Evolutionary conservation across 1,140 invertebrate genomes (phyloP).

Genomic region (Coelopa frigida): DNA sequence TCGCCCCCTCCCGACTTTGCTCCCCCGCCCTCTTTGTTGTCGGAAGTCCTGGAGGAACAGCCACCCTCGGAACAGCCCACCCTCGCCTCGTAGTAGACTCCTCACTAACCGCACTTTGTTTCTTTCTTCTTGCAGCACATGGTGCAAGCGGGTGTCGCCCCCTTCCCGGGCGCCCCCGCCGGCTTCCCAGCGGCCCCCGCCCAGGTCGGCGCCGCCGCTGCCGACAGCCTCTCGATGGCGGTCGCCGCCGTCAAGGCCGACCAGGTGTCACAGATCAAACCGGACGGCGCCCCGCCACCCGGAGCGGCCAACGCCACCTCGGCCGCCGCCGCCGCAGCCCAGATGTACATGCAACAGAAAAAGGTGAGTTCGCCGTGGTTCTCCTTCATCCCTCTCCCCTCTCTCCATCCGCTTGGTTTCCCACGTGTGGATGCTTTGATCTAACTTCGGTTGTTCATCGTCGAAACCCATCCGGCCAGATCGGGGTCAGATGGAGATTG

Average conservation of each 20-base stretch:
- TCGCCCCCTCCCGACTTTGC: no score
- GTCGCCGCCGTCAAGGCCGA: constrained; percentile 54
- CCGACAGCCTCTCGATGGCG: constrained; percentile 53
- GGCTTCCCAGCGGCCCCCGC: constrained; percentile 59
- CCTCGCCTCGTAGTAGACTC: no score
- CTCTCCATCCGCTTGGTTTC: no score
- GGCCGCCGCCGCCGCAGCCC: constrained; percentile 45
- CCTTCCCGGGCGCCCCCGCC: constrained; percentile 70
- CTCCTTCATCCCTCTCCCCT: no score
- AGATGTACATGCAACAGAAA: constrained; percentile 42
- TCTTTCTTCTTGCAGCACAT: constrained; percentile 69
- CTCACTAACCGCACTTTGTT: no score
- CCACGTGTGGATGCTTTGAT: no score
- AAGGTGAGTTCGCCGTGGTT: constrained; percentile 41
- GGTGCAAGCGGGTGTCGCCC: constrained; percentile 87
- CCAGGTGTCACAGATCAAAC: constrained; percentile 51
- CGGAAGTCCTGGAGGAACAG: no score
- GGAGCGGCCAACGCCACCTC: constrained; percentile 36
- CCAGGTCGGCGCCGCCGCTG: constrained; percentile 58
- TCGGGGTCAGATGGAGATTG: no score
- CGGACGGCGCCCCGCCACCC: constrained; percentile 30
- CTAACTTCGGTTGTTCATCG: no score
- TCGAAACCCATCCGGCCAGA: no score
- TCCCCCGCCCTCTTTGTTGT: no score
- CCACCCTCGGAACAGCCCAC: no score